Evolutionary conservation across 2,113 vertebrate genomes (phyloP).

Genomic region (Macquaria ambigua): DNA sequence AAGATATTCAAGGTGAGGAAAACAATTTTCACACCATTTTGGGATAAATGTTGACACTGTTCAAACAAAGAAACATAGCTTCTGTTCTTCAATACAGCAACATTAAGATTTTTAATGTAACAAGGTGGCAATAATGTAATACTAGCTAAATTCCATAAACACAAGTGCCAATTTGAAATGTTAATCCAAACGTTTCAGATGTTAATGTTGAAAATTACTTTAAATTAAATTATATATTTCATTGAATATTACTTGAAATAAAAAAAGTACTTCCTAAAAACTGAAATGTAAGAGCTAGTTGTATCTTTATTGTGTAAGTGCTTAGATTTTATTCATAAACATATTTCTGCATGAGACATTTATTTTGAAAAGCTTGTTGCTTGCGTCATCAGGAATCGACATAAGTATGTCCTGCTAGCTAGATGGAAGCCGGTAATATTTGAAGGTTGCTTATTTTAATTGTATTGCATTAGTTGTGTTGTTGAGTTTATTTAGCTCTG

Average conservation of each 20-base stretch:
- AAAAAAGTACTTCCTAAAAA: not conserved
- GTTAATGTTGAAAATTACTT: not conserved
- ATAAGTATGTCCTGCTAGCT: not conserved
- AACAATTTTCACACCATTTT: not conserved
- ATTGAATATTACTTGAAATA: too few relatives aligned
- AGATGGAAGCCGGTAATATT: conserved; percentile 12
- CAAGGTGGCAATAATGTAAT: not conserved
- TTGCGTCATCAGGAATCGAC: conserved; percentile 28
- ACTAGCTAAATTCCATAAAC: not conserved
- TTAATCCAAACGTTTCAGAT: not conserved
- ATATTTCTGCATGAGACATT: not conserved
- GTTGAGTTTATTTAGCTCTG: not conserved
- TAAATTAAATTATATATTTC: too few relatives aligned
- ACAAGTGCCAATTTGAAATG: not conserved
- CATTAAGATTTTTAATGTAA: not conserved
- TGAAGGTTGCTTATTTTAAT: not conserved
- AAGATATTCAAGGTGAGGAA: too few relatives aligned
- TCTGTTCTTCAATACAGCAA: not conserved
- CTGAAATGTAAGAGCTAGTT: too few relatives aligned
- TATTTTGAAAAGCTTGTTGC: conserved; percentile 42
- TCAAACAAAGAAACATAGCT: not conserved
- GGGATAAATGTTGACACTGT: not conserved
- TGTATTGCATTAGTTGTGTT: rapidly evolving
- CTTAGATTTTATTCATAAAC: not conserved
- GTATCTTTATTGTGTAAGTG: not conserved